Evolutionary conservation across 2,113 vertebrate species (phyloP).

Genomic region (Pristiophorus japonicus): DNA sequence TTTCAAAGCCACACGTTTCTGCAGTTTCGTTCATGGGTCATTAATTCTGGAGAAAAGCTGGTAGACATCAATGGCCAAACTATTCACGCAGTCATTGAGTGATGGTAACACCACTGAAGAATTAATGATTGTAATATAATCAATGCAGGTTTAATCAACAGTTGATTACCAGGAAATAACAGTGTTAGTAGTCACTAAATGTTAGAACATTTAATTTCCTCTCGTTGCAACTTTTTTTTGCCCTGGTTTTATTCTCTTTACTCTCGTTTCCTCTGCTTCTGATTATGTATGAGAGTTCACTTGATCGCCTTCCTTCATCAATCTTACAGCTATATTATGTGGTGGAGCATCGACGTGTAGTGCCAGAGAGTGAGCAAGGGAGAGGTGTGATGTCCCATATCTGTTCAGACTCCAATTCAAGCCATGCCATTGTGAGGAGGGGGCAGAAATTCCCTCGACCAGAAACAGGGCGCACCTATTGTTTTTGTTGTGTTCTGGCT

Average conservation of each 20-base stretch:
- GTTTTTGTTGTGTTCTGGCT: too few species aligned
- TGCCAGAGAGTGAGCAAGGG: too few species aligned
- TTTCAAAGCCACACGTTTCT: not conserved
- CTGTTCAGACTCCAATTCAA: not conserved
- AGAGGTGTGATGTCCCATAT: not conserved
- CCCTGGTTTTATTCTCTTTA: not conserved
- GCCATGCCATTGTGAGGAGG: not conserved
- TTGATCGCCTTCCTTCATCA: not conserved
- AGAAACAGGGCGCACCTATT: too few species aligned
- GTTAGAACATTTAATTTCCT: conserved; percentile 6
- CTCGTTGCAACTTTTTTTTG: not conserved
- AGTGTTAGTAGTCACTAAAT: not conserved
- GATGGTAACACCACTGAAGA: not conserved
- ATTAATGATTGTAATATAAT: conserved; percentile 6
- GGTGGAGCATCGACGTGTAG: not conserved
- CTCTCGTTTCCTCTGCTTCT: not conserved
- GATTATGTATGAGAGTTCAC: not conserved
- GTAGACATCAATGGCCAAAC: not conserved
- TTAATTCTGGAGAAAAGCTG: not conserved
- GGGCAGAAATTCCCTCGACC: too few species aligned
- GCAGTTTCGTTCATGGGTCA: not conserved
- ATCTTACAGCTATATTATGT: not conserved
- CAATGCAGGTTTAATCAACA: conserved; percentile 1
- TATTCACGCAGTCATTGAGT: not conserved
- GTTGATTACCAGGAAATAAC: conserved; percentile 15